phyloP scores from a whole-genome alignment of 2,888 invertebrate genomes.

The Colletes collaris region DNA sequence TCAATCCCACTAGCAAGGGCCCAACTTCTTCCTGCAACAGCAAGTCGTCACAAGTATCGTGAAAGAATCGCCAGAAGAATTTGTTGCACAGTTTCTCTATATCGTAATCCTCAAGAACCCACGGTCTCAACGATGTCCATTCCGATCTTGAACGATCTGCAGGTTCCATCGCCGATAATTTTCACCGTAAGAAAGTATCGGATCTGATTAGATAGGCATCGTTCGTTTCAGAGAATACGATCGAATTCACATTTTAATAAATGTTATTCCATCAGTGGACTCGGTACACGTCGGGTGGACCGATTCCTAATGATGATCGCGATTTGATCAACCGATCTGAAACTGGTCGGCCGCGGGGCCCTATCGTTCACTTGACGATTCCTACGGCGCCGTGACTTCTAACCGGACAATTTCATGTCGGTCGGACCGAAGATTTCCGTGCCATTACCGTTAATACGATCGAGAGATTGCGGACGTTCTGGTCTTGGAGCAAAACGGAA shows the following conservation, averaged over 20 bases:
- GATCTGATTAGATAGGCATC: background rate
- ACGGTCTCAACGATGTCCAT: too few species aligned
- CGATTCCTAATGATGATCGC: slow-evolving; percentile 49
- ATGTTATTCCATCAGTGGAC: slow-evolving; percentile 41
- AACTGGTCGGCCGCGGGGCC: slow-evolving; percentile 21
- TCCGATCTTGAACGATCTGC: too few species aligned
- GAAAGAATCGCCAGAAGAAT: too few species aligned
- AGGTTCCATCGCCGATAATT: background rate
- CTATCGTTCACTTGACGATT: slow-evolving; percentile 30
- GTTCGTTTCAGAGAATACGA: slow-evolving; percentile 18
- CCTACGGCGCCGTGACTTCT: slow-evolving; percentile 1
- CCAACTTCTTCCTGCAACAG: too few species aligned
- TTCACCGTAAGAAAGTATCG: background rate
- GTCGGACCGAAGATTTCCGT: slow-evolving; percentile 67
- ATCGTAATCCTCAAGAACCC: too few species aligned
- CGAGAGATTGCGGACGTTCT: slow-evolving; percentile 71
- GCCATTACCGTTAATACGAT: slow-evolving; percentile 78
- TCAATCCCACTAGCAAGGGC: too few species aligned
- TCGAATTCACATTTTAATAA: slow-evolving; percentile 52
- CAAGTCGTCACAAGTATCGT: too few species aligned
- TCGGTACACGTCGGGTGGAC: slow-evolving; percentile 31
- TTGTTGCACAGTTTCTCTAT: too few species aligned
- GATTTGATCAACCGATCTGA: slow-evolving; percentile 45
- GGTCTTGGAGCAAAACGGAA: slow-evolving; percentile 16
- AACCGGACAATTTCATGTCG: slow-evolving; percentile 54